These are phyloP conservation scores for Hypsibius dujardini DNA, from an alignment of 1,140 invertebrate genomes.

Conservation along the genomic window DNA sequence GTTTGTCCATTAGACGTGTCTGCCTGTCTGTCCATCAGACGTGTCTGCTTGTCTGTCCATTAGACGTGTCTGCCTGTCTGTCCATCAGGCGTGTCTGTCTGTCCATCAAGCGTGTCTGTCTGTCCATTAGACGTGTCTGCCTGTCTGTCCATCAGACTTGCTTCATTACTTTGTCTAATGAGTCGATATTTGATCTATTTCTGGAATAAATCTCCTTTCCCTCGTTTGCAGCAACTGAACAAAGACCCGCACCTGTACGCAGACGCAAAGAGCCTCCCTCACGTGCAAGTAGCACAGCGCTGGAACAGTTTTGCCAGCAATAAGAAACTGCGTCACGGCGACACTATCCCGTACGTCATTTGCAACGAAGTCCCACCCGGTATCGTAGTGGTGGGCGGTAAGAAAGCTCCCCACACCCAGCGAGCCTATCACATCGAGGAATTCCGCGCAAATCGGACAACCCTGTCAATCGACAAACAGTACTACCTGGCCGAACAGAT, in stretches of 20 bases:
- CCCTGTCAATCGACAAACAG: conserved; percentile 37
- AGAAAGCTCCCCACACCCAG: conserved; percentile 49
- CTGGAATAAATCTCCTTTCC: no score
- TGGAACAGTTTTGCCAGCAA: conserved; percentile 44
- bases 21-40: no score
- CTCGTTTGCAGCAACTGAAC: conserved; percentile 51
- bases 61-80: no score
- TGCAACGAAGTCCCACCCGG: conserved; percentile 46
- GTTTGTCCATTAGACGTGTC: no score
- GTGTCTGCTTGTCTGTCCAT: no score
- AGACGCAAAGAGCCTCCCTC: conserved; percentile 62
- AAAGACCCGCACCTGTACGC: conserved; percentile 84
- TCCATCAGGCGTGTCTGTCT: no score
- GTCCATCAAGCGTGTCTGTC: no score
- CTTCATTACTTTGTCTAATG: no score
- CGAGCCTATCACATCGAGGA: conserved; percentile 85
- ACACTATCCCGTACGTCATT: conserved; percentile 86
- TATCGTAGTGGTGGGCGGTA: conserved; percentile 47
- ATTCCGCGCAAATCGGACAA: conserved; percentile 44
- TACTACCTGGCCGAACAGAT: conserved; percentile 75
- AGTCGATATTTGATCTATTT: no score
- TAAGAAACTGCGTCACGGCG: conserved; percentile 68
- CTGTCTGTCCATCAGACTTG: no score
- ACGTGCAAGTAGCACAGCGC: conserved; percentile 76
- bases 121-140: no score